phyloP scores from a whole-genome alignment of 2,797 vertebrate genomes.

The Muscicapa striata region DNA sequence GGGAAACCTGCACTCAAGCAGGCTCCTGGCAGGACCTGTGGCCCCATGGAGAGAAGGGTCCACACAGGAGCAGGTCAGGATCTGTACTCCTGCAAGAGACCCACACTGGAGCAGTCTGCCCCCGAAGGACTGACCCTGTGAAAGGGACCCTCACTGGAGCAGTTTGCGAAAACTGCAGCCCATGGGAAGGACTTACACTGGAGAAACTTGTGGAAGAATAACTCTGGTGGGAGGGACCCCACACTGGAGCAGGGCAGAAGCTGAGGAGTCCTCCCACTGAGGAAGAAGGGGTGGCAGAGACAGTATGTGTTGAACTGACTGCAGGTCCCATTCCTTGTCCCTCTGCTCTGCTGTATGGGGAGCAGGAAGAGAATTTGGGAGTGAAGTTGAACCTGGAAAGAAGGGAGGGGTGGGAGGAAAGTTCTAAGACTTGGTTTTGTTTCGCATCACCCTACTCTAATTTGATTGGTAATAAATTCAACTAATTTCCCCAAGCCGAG shows the following conservation, averaged over 20 bases:
- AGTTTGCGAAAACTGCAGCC: not conserved
- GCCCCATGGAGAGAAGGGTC: not conserved
- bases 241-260: accelerated
- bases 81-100: too few relatives aligned
- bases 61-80: not conserved
- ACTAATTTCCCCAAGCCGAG: not conserved
- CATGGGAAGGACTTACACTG: accelerated
- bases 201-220: not conserved
- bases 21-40: not conserved
- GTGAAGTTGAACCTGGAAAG: not conserved
- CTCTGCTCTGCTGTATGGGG: too few relatives aligned
- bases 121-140: too few relatives aligned
- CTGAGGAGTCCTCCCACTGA: not conserved
- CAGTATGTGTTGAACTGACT: not conserved
- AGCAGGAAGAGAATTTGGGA: not conserved
- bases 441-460: not conserved
- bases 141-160: not conserved
- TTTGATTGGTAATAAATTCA: not conserved
- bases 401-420: not conserved
- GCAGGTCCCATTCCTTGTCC: accelerated
- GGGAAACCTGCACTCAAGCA: not conserved
- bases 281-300: not conserved
- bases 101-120: not conserved
- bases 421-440: not conserved
- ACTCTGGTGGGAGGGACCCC: not conserved